These are phyloP conservation scores for Amblyraja radiata DNA, from an alignment of 2,797 vertebrate species.

Conservation along the genomic window DNA sequence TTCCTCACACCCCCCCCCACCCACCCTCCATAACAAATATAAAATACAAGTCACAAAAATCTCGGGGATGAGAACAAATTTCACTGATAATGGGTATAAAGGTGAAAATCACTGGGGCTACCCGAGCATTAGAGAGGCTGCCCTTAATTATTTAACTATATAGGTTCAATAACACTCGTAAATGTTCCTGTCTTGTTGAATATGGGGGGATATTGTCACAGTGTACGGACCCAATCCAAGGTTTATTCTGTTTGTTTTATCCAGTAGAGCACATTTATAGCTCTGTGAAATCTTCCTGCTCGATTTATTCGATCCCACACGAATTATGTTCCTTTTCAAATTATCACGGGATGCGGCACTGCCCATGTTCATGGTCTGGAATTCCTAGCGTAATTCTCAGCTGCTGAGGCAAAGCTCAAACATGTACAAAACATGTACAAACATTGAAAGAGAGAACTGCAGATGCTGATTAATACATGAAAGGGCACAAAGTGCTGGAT, in stretches of 20 bases:
- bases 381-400: background rate
- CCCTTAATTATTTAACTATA: background rate
- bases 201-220: background rate
- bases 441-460: too few relatives aligned
- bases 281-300: background rate
- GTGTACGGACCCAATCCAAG: background rate
- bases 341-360: background rate
- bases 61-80: background rate
- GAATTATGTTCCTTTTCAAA: background rate
- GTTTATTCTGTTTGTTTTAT: background rate
- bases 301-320: background rate
- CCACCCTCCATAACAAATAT: background rate
- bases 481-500: too few relatives aligned
- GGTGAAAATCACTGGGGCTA: background rate
- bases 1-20: background rate
- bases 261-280: background rate
- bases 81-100: background rate
- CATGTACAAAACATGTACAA: too few relatives aligned
- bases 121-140: background rate
- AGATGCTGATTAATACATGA: too few relatives aligned
- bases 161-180: background rate
- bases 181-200: background rate
- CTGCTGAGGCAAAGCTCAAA: background rate
- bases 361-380: background rate
- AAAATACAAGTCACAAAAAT: conserved; percentile 22